Evolutionary conservation across 2,888 invertebrate species (phyloP), one percentile per base, ranked within the genome.

Genomic region (Belgica antarctica): DNA sequence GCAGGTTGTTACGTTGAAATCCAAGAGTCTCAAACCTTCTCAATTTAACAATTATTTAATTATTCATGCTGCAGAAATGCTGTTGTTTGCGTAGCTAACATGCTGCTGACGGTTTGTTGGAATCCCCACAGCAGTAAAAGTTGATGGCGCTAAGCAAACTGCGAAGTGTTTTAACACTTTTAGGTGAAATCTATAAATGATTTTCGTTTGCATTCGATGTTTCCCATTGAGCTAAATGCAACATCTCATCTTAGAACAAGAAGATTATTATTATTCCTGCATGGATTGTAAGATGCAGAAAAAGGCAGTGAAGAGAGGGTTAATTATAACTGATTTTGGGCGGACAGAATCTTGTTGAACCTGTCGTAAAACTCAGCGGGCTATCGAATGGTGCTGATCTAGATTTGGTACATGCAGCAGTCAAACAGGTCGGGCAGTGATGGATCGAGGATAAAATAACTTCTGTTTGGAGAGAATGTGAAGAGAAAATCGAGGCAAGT

Each of bases 351-450:
- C 70, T 70, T 70, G 70, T 70, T 70, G 61, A 70, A 61, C 41
- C 70, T 70, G 70, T 61, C 70, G 59, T 41, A 34, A 25, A 59
- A 31, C 65, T 65, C 68, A 68, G 68, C 68, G 47, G 8, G 68
- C 52, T 22, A 57, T 68, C 57, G 25, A 68, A 59, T 15, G 22
- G 2, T 59, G 41, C 41, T 52, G 17, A 52, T 52, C 52, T 52
- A 52, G 52, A 52, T 52, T 52, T 19, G 7, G 4, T n/a, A n/a
- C 12, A 41, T 31, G 34, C 34, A 31, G 12, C 34, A n/a, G n/a
- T n/a, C n/a, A n/a, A n/a, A n/a, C n/a, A n/a, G n/a, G n/a, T n/a
- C n/a, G n/a, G n/a, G n/a, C 4, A 31, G 31, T 10, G 41, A 41
- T 10, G 41, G 41, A 41, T 41, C 31, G 31, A 31, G 41, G 15